A percentile compares a stretch with the other conserved stretches of the same genome.
Conservation (phyloP, 2,797 vertebrate genomes). For the Rallus crepitans region DNA sequence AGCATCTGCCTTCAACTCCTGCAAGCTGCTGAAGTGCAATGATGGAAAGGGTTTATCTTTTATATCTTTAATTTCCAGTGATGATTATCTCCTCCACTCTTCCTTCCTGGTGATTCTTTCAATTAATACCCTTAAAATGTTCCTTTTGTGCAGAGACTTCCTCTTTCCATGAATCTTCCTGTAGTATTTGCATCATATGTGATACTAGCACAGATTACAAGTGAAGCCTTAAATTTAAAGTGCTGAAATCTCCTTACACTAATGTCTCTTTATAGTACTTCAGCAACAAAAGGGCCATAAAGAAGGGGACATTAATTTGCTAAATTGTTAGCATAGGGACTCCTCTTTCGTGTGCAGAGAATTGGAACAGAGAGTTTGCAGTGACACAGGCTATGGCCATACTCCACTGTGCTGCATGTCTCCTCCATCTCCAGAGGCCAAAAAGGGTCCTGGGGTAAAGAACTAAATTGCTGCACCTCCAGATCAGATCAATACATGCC, state of each 20-base stretch:
- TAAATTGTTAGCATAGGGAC: neutral
- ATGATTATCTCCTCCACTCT: neutral
- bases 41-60: slow-evolving; percentile 4
- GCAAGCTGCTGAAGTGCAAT: neutral
- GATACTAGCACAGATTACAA: neutral
- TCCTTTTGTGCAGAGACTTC: neutral
- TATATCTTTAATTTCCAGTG: slow-evolving; percentile 18
- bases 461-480: neutral
- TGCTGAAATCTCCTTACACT: neutral
- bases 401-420: neutral
- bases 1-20: neutral
- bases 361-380: neutral
- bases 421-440: neutral
- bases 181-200: neutral
- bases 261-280: neutral
- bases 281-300: neutral
- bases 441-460: neutral
- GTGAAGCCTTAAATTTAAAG: neutral
- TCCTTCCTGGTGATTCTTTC: neutral
- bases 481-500: neutral
- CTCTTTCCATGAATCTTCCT: neutral
- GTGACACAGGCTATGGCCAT: neutral
- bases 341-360: neutral
- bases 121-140: slow-evolving; percentile 14
- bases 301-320: neutral